Evolutionary conservation across 2,888 invertebrate species (phyloP), one percentile per base, ranked within the genome.

Genomic region (Eupithecia pulchellata): DNA sequence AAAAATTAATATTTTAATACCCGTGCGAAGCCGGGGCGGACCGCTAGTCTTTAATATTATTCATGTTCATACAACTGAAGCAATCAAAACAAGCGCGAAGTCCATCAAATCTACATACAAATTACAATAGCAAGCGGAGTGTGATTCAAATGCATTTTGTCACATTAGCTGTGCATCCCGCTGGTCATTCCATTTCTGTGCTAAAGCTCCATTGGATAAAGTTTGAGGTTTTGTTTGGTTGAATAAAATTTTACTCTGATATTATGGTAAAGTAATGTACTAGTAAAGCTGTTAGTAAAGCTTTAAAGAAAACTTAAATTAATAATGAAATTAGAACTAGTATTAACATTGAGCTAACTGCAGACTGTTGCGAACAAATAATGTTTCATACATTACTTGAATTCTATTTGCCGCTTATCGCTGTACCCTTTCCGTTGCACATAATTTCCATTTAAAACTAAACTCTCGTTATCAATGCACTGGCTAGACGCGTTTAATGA

Each of bases 381-480:
- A n/a, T n/a, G n/a, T n/a, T n/a, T n/a, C n/a, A n/a, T 2, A 42
- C 6, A 42, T n/a, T 1, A n/a, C 8, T 42, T 8, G 42, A 42
- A 42, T 42, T 42, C 2, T n/a, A 42, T 42, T 11, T 20, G 4
- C 29, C 57, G 29, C 57, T 57, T 57, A 57, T 57, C 57, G 14
- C 17, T 57, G 5, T 61, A 20, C 20, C 9, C 9, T 52, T 57
- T 47, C 17, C n/a, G 25, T 47, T 55, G 14, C 58, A 30, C 25
- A 82, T 84, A 83, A 86, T 85, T 84, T 83, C 82, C 80, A 87
- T 87, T 87, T 86, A 71, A 80, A 81, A 85, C 86, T 82, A 83
- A 84, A 84, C 82, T 82, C 82, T 82, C 82, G 82, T 86, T 90
- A 88, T 88, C 89, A 81, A 83, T 83, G 83, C 81, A 82, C 81